A percentile compares a stretch with the other conserved stretches of the same genome.
Evolutionary conservation across 2,113 vertebrate species (phyloP).

Genomic region (Asarcornis scutulata): DNA sequence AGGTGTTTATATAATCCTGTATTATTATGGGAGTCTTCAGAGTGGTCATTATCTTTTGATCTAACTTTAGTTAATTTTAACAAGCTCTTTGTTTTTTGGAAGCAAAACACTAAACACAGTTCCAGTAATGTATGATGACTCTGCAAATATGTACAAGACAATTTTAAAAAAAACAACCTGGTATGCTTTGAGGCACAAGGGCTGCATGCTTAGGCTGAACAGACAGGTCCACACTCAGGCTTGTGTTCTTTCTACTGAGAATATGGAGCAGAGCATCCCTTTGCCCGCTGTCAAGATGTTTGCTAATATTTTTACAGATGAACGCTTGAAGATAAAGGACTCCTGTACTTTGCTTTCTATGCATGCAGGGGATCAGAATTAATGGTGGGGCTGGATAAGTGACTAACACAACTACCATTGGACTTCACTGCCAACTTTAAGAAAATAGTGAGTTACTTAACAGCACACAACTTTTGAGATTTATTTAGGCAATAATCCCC

Average conservation of each 20-base stretch:
- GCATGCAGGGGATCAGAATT: not conserved
- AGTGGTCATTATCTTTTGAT: constrained; percentile 12
- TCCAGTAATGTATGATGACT: not conserved
- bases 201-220: accelerated
- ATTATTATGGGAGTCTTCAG: not conserved
- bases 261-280: accelerated
- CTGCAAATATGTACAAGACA: not conserved
- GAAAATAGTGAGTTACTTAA: constrained; percentile 12
- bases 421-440: not conserved
- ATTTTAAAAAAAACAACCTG: not conserved
- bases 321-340: not conserved
- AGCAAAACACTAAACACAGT: not conserved
- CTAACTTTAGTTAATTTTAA: constrained; percentile 12
- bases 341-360: not conserved
- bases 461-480: constrained; percentile 35
- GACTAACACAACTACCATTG: not conserved
- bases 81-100: not conserved
- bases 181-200: not conserved
- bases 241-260: not conserved
- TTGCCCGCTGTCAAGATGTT: not conserved
- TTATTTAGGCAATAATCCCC: constrained; percentile 31
- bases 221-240: not conserved
- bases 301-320: not conserved
- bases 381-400: not conserved
- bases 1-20: not conserved